These are phyloP conservation scores for Accipiter cooperii DNA, from an alignment of 2,113 vertebrate genomes.

Conservation along the genomic window DNA sequence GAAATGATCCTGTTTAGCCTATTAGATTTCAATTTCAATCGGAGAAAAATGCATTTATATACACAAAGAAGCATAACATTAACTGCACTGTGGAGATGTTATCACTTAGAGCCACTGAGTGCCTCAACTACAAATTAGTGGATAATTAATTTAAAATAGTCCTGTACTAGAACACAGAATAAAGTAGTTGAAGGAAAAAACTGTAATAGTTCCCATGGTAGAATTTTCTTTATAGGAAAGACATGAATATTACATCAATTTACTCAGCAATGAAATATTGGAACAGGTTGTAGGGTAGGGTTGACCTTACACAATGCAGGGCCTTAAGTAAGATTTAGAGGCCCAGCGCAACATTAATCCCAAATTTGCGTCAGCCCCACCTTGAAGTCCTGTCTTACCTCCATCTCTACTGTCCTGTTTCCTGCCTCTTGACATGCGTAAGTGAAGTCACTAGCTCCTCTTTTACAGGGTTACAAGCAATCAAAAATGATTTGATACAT, in stretches of 20 bases:
- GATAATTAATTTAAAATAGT: conserved; percentile 53
- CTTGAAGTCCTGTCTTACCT: neutral
- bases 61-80: neutral
- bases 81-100: neutral
- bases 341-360: neutral
- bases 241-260: neutral
- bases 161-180: neutral
- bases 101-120: conserved; percentile 9
- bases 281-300: neutral
- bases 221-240: neutral
- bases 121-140: conserved; percentile 17
- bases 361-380: neutral
- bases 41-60: conserved; percentile 34
- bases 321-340: neutral
- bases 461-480: neutral
- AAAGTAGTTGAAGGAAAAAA: conserved; percentile 8
- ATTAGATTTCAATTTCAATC: conserved; percentile 37
- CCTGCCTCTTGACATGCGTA: neutral
- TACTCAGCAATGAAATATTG: neutral
- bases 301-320: neutral
- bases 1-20: neutral
- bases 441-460: neutral
- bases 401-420: neutral
- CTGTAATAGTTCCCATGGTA: conserved; percentile 14
- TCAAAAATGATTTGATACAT: fast-evolving